These are phyloP conservation scores for Hoplostethus mediterraneus DNA, from an alignment of 2,797 vertebrate genomes.

Conservation along the genomic window DNA sequence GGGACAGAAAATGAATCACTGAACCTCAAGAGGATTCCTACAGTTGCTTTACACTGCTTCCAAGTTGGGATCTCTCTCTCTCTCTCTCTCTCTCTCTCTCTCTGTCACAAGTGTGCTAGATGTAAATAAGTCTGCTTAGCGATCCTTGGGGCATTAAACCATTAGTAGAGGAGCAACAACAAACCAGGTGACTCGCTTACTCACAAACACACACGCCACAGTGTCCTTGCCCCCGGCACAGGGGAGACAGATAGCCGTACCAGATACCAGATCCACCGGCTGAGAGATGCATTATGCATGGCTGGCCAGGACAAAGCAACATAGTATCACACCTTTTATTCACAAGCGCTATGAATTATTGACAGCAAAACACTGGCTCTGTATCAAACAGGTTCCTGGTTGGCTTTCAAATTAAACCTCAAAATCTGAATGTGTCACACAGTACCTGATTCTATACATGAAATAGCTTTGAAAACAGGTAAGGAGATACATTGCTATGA, in stretches of 20 bases:
- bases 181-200: constrained; percentile 42
- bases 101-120: constrained; percentile 10
- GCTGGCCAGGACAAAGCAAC: constrained; percentile 44
- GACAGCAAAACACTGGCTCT: constrained; percentile 6
- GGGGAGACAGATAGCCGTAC: constrained; percentile 14
- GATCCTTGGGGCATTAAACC: constrained; percentile 22
- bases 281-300: constrained; percentile 38
- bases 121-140: constrained; percentile 35
- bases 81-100: background rate
- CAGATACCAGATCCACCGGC: background rate
- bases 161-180: constrained; percentile 32
- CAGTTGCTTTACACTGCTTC: too few species aligned
- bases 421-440: too few species aligned
- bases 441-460: too few species aligned
- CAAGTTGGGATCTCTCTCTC: background rate
- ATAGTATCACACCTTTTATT: constrained; percentile 23
- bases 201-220: constrained; percentile 1
- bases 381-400: too few species aligned
- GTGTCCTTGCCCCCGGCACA: constrained; percentile 27
- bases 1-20: too few species aligned
- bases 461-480: too few species aligned
- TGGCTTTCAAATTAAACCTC: too few species aligned
- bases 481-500: too few species aligned
- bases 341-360: constrained; percentile 54
- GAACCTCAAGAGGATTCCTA: background rate